A percentile compares a stretch with the other conserved stretches of the same genome.
phyloP scores from a whole-genome alignment of 2,888 invertebrate species.

The Platerodrilus igneus region DNA sequence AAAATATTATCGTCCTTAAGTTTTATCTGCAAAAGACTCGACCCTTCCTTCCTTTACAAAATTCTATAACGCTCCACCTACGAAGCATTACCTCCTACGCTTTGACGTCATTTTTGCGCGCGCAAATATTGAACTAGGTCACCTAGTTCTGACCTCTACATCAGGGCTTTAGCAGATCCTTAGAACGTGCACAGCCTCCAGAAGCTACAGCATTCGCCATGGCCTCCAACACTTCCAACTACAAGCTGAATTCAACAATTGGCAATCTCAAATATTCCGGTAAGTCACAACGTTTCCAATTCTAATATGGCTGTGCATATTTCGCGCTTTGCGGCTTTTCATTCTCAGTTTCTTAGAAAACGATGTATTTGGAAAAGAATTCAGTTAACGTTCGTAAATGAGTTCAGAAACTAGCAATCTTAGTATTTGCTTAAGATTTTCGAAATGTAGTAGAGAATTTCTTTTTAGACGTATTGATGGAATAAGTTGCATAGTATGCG shows the following conservation, averaged over 20 bases:
- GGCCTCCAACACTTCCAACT: constrained; percentile 43
- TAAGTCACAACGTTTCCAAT: constrained; percentile 33
- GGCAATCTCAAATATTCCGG: constrained; percentile 43
- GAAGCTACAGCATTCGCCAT: constrained; percentile 40
- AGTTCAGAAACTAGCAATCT: too few relatives aligned
- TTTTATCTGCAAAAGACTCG: constrained; percentile 14
- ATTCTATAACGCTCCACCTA: constrained; percentile 34
- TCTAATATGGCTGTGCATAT: too few relatives aligned
- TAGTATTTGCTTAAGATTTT: too few relatives aligned
- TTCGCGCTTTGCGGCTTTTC: too few relatives aligned
- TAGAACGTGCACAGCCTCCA: constrained; percentile 40
- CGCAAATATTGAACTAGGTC: constrained; percentile 43
- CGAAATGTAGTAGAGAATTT: too few relatives aligned
- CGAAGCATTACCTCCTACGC: constrained; percentile 37
- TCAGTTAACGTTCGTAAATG: too few relatives aligned
- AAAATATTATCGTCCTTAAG: not conserved
- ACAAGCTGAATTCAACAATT: constrained; percentile 41
- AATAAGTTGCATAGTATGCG: too few relatives aligned
- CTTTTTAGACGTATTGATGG: too few relatives aligned
- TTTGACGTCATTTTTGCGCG: constrained; percentile 42
- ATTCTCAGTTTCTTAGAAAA: too few relatives aligned
- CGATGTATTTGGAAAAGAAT: too few relatives aligned
- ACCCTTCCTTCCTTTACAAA: constrained; percentile 21
- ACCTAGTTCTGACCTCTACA: constrained; percentile 43
- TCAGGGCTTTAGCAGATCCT: constrained; percentile 37